Evolutionary conservation across 2,113 vertebrate species (phyloP).

Genomic region (Bubo blakistoni): DNA sequence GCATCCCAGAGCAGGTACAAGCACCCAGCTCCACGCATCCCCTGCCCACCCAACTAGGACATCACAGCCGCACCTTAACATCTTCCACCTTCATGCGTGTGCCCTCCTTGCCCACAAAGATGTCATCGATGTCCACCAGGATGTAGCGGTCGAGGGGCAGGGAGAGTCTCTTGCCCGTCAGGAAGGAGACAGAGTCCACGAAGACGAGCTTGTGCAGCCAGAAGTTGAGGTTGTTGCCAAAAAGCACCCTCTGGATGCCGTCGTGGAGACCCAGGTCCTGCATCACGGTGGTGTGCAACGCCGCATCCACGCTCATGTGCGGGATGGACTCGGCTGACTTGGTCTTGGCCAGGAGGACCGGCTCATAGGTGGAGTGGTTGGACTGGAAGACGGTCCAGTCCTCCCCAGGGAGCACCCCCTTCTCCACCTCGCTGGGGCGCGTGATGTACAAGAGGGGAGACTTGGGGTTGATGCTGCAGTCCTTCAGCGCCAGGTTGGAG

Average conservation of each 20-base stretch:
- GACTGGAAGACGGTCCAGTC: constrained; percentile 99
- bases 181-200: constrained; percentile 92
- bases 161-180: constrained; percentile 91
- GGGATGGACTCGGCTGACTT: constrained; percentile 89
- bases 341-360: constrained; percentile 92
- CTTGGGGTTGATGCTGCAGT: constrained; percentile 94
- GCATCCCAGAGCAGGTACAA: not conserved
- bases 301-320: constrained; percentile 82
- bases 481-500: constrained; percentile 94
- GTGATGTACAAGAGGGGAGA: constrained; percentile 94
- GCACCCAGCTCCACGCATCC: not conserved
- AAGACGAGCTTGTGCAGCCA: constrained; percentile 97
- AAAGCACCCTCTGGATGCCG: constrained; percentile 93
- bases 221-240: constrained; percentile 95
- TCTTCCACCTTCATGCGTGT: constrained; percentile 96
- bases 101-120: constrained; percentile 97
- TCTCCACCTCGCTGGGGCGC: constrained; percentile 87
- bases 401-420: constrained; percentile 89
- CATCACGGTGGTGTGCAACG: constrained; percentile 90
- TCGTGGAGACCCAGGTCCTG: constrained; percentile 97
- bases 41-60: not conserved
- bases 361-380: constrained; percentile 95
- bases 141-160: constrained; percentile 91
- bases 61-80: constrained; percentile 81
- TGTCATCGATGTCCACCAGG: constrained; percentile 95